Base-by-base conservation (phyloP, 2,113 vertebrate species). In the Prochilodus magdalenae region DNA sequence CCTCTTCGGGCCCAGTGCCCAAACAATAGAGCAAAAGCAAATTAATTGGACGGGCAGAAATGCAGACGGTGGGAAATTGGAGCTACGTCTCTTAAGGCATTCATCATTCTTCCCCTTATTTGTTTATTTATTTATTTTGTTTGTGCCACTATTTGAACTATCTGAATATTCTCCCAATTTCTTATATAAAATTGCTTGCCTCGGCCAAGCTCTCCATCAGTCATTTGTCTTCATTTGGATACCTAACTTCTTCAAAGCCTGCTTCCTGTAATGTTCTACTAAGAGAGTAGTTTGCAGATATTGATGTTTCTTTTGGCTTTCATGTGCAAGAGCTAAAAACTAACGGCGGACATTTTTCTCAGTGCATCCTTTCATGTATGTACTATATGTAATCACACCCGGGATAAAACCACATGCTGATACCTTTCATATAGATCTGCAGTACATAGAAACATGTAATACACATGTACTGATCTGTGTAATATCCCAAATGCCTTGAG, bases 31-130 rank as follows among this genome's bases (percentile, higher is more conserved):
- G 55, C 65, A 44, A 60, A 75, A 79, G 72, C 65, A 85, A 85
- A 87, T 85, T 83, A 87, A 84, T 85, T 83, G 81, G 77, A 87
- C 73, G 78, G 83, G 74, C 75, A 85, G 81, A 87, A 81, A 81
- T 79, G 84, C 86, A 87, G 79, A 85, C 81, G 85, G 81, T 84
- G 84, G 86, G 85, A 85, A 87, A 87, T 85, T 84, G 79, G 66
- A 85, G 81, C 81, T 74, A 49, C 57, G 66, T 79, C 51, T 67
- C 62, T 44, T 77, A 82, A 74, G 60, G 66, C 75, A 82, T 82
- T 84, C 62, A 81, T 81, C 85, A 86, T 81, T 62, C 27, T 80
- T 27, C 62, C 63, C 24, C 13, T 33, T 24, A 60, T 33, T 24
- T 62, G 59, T 49, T 59, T 49, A 33, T 36, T 66, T 30, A 33